phyloP scores from a whole-genome alignment of 2,888 invertebrate genomes.

The Arenicola marina region DNA sequence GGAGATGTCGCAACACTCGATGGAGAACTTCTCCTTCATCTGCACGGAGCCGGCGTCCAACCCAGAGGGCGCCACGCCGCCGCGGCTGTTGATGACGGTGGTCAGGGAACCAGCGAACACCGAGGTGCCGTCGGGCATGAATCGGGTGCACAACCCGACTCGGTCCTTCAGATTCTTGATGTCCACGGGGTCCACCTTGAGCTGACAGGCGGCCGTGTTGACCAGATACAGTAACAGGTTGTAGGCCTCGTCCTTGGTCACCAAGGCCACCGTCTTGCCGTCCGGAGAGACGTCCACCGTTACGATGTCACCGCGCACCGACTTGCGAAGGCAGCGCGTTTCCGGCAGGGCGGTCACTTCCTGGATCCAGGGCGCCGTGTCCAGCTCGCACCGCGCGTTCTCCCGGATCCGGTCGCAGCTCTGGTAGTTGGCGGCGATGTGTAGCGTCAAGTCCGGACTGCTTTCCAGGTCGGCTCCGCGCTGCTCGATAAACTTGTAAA shows the following conservation, averaged over 20 bases:
- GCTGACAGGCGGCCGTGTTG: constrained; percentile 16
- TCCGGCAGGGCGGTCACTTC: constrained; percentile 26
- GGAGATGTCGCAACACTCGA: constrained; percentile 28
- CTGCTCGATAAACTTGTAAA: constrained; percentile 21
- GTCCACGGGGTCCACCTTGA: constrained; percentile 17
- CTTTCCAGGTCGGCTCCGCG: constrained; percentile 13
- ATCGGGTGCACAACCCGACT: constrained; percentile 16
- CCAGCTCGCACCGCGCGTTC: constrained; percentile 24
- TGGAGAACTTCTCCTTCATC: constrained; percentile 27
- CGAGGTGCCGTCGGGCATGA: constrained; percentile 22
- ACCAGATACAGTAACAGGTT: constrained; percentile 18
- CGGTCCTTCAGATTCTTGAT: constrained; percentile 24
- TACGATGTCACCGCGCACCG: constrained; percentile 15
- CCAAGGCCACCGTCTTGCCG: constrained; percentile 26
- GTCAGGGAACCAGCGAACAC: constrained; percentile 33
- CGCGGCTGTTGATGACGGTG: constrained; percentile 19
- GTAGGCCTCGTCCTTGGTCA: constrained; percentile 21
- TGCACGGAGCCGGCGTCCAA: constrained; percentile 22
- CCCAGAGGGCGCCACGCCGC: constrained; percentile 21
- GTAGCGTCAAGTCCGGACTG: constrained; percentile 22
- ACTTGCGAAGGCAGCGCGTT: constrained; percentile 15
- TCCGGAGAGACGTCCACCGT: constrained; percentile 28
- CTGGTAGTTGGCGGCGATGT: constrained; percentile 32
- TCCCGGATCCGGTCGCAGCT: constrained; percentile 21
- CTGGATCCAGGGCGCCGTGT: constrained; percentile 28